phyloP scores from a whole-genome alignment of 1,140 invertebrate species.

The Ostrea denselamellosa region DNA sequence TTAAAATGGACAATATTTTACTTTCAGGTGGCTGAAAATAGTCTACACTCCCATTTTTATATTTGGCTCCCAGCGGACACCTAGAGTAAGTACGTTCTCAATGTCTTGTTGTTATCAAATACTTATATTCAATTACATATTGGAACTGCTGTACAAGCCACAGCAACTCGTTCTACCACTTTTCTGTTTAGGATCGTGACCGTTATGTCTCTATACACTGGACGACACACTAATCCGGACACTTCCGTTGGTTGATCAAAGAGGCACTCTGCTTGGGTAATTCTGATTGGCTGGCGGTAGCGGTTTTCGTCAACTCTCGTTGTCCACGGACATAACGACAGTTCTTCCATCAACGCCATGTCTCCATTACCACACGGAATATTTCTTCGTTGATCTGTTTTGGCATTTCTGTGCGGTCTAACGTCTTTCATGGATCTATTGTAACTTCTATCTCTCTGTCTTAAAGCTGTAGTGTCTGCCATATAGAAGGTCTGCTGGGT shows the following conservation, averaged over 20 bases:
- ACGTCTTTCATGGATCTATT: neutral
- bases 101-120: too few relatives aligned
- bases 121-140: neutral
- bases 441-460: neutral
- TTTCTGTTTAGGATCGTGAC: neutral
- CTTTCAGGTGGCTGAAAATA: too few relatives aligned
- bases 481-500: neutral
- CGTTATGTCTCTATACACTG: neutral
- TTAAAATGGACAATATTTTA: too few relatives aligned
- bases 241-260: neutral
- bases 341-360: neutral
- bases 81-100: too few relatives aligned
- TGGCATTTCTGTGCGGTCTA: neutral
- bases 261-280: neutral
- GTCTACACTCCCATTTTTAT: too few relatives aligned
- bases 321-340: constrained; percentile 20
- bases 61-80: too few relatives aligned
- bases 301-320: neutral
- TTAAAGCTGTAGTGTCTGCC: neutral
- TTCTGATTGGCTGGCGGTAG: constrained; percentile 11
- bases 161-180: neutral
- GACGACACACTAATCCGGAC: neutral
- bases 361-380: neutral
- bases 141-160: neutral
- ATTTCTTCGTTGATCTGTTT: neutral